Conservation (phyloP, 2,888 invertebrate genomes). For the Aphodius granarius region DNA sequence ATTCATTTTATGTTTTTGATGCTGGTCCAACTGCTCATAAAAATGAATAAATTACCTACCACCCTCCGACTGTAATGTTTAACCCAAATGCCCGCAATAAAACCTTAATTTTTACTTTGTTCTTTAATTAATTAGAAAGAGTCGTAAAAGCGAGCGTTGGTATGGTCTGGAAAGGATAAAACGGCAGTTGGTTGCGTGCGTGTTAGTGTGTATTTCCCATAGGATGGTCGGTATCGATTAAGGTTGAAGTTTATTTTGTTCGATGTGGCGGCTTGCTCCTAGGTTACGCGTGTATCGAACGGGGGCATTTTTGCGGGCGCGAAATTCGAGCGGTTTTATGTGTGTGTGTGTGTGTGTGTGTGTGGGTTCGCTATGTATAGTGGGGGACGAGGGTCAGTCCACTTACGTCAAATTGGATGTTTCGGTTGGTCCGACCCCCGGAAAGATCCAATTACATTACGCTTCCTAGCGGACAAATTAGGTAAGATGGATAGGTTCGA, state of each 20-base stretch:
- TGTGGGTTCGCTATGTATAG: neutral
- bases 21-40: neutral
- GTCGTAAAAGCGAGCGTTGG: neutral
- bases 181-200: neutral
- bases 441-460: conserved; percentile 41
- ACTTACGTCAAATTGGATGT: conserved; percentile 30
- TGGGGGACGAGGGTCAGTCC: conserved; percentile 13
- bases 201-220: neutral
- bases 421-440: conserved; percentile 25
- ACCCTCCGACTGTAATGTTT: neutral
- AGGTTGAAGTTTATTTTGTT: neutral
- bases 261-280: neutral
- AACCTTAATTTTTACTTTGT: neutral
- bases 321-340: neutral
- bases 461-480: conserved; percentile 40
- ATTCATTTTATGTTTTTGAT: too few species aligned
- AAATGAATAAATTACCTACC: neutral
- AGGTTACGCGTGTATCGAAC: neutral
- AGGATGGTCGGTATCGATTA: neutral
- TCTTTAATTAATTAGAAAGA: neutral
- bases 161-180: neutral
- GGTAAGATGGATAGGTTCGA: conserved; percentile 37
- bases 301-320: neutral
- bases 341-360: too few species aligned
- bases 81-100: neutral